Evolutionary conservation across 2,888 invertebrate species (phyloP), one percentile per base, ranked within the genome.

Genomic region (Diaphora mendica): DNA sequence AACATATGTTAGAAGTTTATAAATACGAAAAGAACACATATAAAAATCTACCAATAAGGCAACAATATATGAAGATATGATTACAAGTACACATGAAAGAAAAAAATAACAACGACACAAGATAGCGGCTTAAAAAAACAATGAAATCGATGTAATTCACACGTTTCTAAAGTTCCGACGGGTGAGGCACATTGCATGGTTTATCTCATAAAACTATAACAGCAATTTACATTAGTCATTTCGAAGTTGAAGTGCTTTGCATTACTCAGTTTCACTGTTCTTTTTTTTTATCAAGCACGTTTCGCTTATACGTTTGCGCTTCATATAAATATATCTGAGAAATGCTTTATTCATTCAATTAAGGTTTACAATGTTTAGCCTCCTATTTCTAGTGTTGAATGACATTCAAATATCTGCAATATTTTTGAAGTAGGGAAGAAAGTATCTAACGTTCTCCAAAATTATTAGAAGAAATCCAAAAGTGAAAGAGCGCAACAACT

Each of bases 61-160:
- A 71, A 77, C 74, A 71, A 71, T 73, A 59, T 75, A 75, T 77
- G 73, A 72, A 81, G 65, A 83, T 79, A 82, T 82, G 82, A 85
- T 81, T 73, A 83, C 72, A 84, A 82, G 73, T 72, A 35, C 75
- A 79, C 64, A 26, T 66, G 77, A 85, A 77, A 7, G n/a, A 62
- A 71, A 77, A 79, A 77, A 55, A 68, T 73, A 77, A 80, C 78
- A 76, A 75, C 81, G 68, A 68, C 70, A 78, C 68, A 77, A 73
- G 71, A 44, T 70, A 75, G 73, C 68, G 72, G 76, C 72, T 80
- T 79, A 81, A 86, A 85, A 82, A 84, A 82, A 83, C 80, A 84
- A 83, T 82, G 73, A 81, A 83, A 84, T 85, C 82, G 84, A 87
- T 87, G 87, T 86, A 86, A 86, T 89, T 90, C 89, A 87, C 90